Base-by-base conservation (phyloP, 2,797 vertebrate species). In the Allochrocebus solatus region DNA sequence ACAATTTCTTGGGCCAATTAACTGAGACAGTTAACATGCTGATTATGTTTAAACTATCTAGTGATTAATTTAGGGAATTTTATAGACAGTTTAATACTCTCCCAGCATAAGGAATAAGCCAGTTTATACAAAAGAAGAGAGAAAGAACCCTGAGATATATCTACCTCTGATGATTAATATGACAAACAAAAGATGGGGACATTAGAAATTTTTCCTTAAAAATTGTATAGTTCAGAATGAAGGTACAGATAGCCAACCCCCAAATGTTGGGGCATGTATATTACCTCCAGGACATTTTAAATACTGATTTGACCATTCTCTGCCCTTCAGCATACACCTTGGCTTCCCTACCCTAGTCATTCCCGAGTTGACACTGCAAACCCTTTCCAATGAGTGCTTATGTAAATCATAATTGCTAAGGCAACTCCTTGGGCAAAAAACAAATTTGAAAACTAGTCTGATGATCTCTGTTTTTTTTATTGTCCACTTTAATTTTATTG, bases 41-140 rank as follows among this genome's bases (percentile, higher is more conserved):
- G 96, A 93, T 98, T 97, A 87, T 96, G 85, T 97, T 92, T 97
- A 89, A 98, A 93, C 86, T 89, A 91, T 86, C 82, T 82, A 72
- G 64, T 93, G 93, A 98, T 98, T 98, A 97, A 98, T 98, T 96
- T 95, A 96, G 53, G 28, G 75, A 98, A 81, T 95, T 98, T 98
- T 96, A 98, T 98, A 97, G 96, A 86, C 70, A 91, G 83, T 93
- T 97, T 95, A 93, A 97, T 97, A 90, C 72, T 91, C 93, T 90
- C 21, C 13, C 33, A 93, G 79, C 53, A 96, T 95, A 97, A 90
- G 46, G 70, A 81, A 92, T 96, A 92, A 96, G 33, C 75, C 74
- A 84, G 39, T 94, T 97, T 94, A 91, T 83, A 75, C 91, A 96
- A 97, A 96, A 98, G 67, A 67, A 89, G 61, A 96, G 55, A 93